Base-by-base conservation (phyloP, 1,140 invertebrate genomes). In the Augochlora pura region DNA sequence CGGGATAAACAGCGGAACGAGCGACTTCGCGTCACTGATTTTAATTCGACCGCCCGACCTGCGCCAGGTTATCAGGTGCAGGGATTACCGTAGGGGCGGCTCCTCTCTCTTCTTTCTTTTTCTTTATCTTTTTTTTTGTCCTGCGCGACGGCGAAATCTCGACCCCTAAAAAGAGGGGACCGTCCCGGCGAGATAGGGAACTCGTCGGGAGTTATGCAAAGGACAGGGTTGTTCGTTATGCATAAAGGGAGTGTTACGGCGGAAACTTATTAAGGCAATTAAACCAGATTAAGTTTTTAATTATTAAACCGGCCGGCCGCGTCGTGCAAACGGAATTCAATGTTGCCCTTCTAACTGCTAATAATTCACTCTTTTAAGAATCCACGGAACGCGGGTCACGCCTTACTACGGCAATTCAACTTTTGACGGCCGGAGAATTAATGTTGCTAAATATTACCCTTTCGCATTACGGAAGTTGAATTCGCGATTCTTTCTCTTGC, bases 51-150 rank as follows among this genome's bases (percentile, higher is more conserved):
- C 77, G 14, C 42, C 64, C 73, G 64, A 77, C 21, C 39, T 54
- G 39, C 42, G 39, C 69, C 64, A 57, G 54, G 54, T 65, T 80
- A 77, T 82, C 60, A 80, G 52, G 54, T 82, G 68, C 63, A 59
- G 38, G 5, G 52, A 39, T 82, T 71, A 69, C 46, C 46, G 7
- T 8, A 49, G 25, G 59, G 52, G 60, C 65, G 14, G 49, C 12
- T 4, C 1, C 1, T 4, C 4, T 4, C 32, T 32, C 4, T 32
- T 32, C 4, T 32, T 32, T 32, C 32, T 32, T 4, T 32, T 4
- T 32, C 32, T 32, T n/a, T n/a, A n/a, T n/a, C n/a, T n/a, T n/a
- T n/a, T 39, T 83, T 83, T 80, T 81, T 80, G 63, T 38, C 42
- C 10, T 46, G 42, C 42, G 32, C 32, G 46, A 42, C 18, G 18